A percentile compares a stretch with the other conserved stretches of the same genome.
Evolutionary conservation across 2,888 invertebrate genomes (phyloP).

Genomic region (Synanthedon formicaeformis): DNA sequence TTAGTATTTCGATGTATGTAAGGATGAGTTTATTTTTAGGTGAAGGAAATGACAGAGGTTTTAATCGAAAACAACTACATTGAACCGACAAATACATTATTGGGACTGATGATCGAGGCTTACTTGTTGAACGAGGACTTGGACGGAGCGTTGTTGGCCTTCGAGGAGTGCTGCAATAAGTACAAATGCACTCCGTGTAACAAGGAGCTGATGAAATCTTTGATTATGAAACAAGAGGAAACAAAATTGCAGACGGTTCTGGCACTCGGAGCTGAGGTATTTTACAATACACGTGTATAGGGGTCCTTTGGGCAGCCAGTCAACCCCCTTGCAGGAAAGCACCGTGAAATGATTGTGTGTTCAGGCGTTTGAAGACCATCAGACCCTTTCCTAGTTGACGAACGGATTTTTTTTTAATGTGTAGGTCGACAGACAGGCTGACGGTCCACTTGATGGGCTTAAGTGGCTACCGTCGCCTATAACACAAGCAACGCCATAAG

Average conservation of each 20-base stretch:
- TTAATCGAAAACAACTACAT: slow-evolving; percentile 72
- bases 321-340: too few relatives aligned
- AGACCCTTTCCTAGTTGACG: too few relatives aligned
- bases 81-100: slow-evolving; percentile 73
- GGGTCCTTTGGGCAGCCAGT: too few relatives aligned
- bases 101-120: slow-evolving; percentile 82
- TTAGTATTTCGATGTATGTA: too few relatives aligned
- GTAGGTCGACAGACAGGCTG: too few relatives aligned
- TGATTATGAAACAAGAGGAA: slow-evolving; percentile 83
- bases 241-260: slow-evolving; percentile 82
- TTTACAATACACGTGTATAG: too few relatives aligned
- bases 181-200: slow-evolving; percentile 82
- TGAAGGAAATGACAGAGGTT: slow-evolving; percentile 70
- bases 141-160: slow-evolving; percentile 75
- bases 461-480: too few relatives aligned
- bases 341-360: too few relatives aligned
- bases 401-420: too few relatives aligned
- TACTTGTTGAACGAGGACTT: slow-evolving; percentile 77
- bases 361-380: too few relatives aligned
- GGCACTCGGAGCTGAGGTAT: slow-evolving; percentile 79
- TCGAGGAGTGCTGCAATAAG: slow-evolving; percentile 76
- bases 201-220: slow-evolving; percentile 75
- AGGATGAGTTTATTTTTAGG: slow-evolving; percentile 31
- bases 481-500: too few relatives aligned
- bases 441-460: too few relatives aligned